Base-by-base conservation (phyloP, 2,113 vertebrate species). In the Carettochelys insculpta region DNA sequence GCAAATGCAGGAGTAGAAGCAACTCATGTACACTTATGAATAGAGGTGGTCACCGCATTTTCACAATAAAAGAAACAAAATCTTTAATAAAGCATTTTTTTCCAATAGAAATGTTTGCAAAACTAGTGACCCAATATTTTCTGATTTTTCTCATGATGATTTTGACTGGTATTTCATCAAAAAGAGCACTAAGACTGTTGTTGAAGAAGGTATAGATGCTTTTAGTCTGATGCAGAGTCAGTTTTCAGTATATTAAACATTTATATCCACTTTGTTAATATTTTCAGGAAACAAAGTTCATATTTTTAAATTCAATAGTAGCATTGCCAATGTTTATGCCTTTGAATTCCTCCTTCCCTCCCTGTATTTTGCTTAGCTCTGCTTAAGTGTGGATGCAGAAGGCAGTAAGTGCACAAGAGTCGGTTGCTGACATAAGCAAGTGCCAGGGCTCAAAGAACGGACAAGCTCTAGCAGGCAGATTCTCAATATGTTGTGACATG, bases 341-440 rank as follows among this genome's bases (percentile, higher is more conserved):
- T 75, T 43, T 68, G n/a, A 34, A 22, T 68, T 68, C n/a, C 61
- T 38, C 61, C 19, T 7, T 2, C 5, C 5, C 41, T 20, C 25
- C 38, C 25, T 50, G 48, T 50, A 14, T 27, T 75, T 51, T 80
- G 48, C 54, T 25, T 68, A 41, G 83, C 61, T 77, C 38, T 86
- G 77, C 41, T 27, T 45, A 75, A 45, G 41, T 45, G 76, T 68
- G 71, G 38, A 76, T 92, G 87, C 80, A 87, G 78, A 89, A 48
- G 85, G 81, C 34, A 75, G n/a, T 54, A 73, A 86, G 54, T 87
- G 14, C 50, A 27, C 54, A 61, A 75, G 43, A 45, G 12, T 25
- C 13, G 24, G 12, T 45, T 75, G 24, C 25, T 45, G 41, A 45
- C 71, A 29, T 29, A 75, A 25, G 82, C 77, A 54, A 94, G 51